Base-by-base conservation (phyloP, 2,113 vertebrate species). In the Nycticorax nycticorax region DNA sequence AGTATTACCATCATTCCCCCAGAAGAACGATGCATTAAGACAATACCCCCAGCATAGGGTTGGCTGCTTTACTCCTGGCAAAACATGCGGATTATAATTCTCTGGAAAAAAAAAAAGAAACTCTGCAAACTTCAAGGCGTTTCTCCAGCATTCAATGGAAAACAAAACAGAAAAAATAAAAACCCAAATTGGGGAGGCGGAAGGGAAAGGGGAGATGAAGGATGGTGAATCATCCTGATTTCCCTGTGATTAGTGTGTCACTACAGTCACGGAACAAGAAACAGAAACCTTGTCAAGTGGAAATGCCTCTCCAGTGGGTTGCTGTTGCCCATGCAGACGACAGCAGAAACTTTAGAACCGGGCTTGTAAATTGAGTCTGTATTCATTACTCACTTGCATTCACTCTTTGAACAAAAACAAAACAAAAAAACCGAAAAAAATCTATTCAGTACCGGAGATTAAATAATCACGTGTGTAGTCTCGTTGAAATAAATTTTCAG, bases 381-480 rank as follows among this genome's bases (percentile, higher is more conserved):
- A 82, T 97, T 98, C 77, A 81, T 98, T 98, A 97, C 98, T 97
- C 97, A 96, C 88, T 98, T 97, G 95, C 97, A 97, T 98, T 98
- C 97, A 97, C 97, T 97, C 97, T 97, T 97, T 96, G 93, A 98
- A 97, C 85, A 92, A 97, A 95, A 92, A 95, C 10, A 55, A 95
- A 95, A 93, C n/a, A 52, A 76, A 72, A 89, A 47, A 84, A 47
- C 10, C 39, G 27, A 85, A 35, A 32, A 84, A 94, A 78, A 89
- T 96, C 96, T 97, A 98, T 96, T 98, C 97, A 89, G 98, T 98
- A 98, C 98, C 97, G 94, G 97, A 97, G 97, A 98, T 98, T 98
- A 98, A 98, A 98, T 98, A 98, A 98, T 97, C 97, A 97, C 47
- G 18, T 98, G 97, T 96, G 97, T 96, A 98, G 98, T 98, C 98